phyloP scores from a whole-genome alignment of 2,888 invertebrate species.

The Acleris holmiana region DNA sequence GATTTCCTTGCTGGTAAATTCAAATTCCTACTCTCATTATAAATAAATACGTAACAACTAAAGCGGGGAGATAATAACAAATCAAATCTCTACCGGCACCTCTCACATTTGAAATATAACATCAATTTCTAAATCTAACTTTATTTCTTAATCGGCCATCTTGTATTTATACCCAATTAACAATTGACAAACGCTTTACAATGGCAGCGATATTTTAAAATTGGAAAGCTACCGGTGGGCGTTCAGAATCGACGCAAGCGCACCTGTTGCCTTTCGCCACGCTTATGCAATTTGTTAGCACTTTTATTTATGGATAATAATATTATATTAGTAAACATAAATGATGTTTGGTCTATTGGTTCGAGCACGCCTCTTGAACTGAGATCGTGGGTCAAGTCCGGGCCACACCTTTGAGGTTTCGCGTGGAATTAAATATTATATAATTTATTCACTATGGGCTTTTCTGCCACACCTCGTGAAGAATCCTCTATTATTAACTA shows the following conservation, averaged over 20 bases:
- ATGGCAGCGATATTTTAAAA: slow-evolving; percentile 17
- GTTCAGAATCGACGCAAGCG: background rate
- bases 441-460: too few relatives aligned
- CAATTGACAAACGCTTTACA: slow-evolving; percentile 20
- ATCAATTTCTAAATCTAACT: slow-evolving; percentile 9
- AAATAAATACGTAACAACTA: slow-evolving; percentile 1
- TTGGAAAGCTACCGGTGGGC: slow-evolving; percentile 22
- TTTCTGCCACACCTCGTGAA: too few relatives aligned
- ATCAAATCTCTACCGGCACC: background rate
- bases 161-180: slow-evolving; percentile 17
- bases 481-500: too few relatives aligned
- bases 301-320: slow-evolving; percentile 13
- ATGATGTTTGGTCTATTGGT: background rate
- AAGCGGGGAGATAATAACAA: background rate
- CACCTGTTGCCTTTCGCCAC: slow-evolving; percentile 13
- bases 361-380: too few relatives aligned
- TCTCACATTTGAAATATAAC: slow-evolving; percentile 11
- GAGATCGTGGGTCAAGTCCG: too few relatives aligned
- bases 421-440: too few relatives aligned
- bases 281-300: slow-evolving; percentile 17
- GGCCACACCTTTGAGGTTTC: too few relatives aligned
- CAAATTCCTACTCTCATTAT: too few relatives aligned
- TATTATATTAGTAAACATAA: slow-evolving; percentile 9
- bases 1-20: too few relatives aligned
- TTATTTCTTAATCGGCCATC: slow-evolving; percentile 7